Base-by-base conservation (phyloP, 2,888 invertebrate genomes). In the Stramonita haemastoma region DNA sequence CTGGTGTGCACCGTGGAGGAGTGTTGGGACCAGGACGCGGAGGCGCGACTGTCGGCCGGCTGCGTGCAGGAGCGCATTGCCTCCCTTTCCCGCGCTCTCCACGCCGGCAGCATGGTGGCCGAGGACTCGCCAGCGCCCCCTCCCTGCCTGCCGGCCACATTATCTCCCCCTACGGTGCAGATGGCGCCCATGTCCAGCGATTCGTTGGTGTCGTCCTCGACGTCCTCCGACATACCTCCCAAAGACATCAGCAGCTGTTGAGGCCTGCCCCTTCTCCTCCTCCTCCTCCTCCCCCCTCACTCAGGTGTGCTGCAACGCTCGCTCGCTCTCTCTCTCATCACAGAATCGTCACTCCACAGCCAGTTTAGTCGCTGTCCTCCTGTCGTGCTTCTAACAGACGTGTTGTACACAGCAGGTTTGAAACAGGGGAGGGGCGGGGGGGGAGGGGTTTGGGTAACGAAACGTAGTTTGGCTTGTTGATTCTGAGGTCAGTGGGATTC, bases 1-100 rank as follows among this genome's bases (percentile, higher is more conserved):
- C 97, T 99, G 90, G 98, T 93, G 57, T 92, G 93, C 56, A 95
- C 95, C 15, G 93, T 96, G 22, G 95, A 95, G 89, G 95, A 96
- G 89, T 96, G 95, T 91, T 96, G 96, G 96, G 96, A 96, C 93
- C 95, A 95, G 70, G 96, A 96, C 90, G 95, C 96, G 1, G 96
- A 96, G 89, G 96, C 96, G 0, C 93, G 96, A 11, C 92, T 96
- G 56, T 95, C 95, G 0, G 95, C 95, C 13, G 94, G 95, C 87
- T 95, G 95, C 92, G 95, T 96, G 66, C 93, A 94, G 88, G 95
- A 95, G 90, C 93, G 95, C 32, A 91, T 96, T 29, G 90, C 91
- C 46, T 92, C 93, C 87, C 92, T 95, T 77, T 89, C 92, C 83
- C 92, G 93, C 87, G 94, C 93, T 34, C 90, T 93, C 88, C 93